Base-by-base conservation (phyloP, 53 echinoderm and acorn worm genomes). In the Arbacia lixula region DNA sequence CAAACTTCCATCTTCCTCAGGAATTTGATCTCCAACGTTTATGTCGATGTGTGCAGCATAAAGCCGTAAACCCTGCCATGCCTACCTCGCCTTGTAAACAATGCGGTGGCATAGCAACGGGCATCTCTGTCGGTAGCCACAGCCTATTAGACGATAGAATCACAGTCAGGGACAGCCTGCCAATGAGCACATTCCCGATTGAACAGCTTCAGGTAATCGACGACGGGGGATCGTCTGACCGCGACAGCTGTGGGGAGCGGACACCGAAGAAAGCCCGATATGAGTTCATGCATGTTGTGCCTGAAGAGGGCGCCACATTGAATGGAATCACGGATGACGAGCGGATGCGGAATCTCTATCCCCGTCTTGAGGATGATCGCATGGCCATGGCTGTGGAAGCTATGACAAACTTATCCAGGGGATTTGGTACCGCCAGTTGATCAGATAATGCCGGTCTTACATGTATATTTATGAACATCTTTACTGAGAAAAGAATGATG, bases 341-440 rank as follows among this genome's bases (percentile, higher is more conserved):
- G 40, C 35, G 60, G 42, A 57, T 78, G 16, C 34, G 60, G 42
- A 78, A 25, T 5, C 26, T 57, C 3, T 78, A 41, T 57, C 38
- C 58, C 17, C 12, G 58, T 36, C 36, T 78, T 30, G 79, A 57
- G 41, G 79, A 78, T 28, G 79, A 78, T 21, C 58, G 79, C 35
- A 78, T 78, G 79, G 79, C 79, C 12, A 60, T 78, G 60, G 79
- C 79, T 0, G 79, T 60, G 10, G 79, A 78, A 60, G 79, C 79
- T 4, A 78, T 78, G 79, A 78, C 79, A 17, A 60, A 78, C 38
- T 60, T 78, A 17, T 78, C 79, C 2, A 35, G 79, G 28, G 79
- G 79, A 3, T 75, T 41, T 42, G 71, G 46, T 46, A 46, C 8
- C 46, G 46, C n/a, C n/a, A n/a, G n/a, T n/a, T n/a, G n/a, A n/a